Percentiles rank a stretch among this genome's conserved stretches.
phyloP scores from a whole-genome alignment of 2,797 vertebrate species.

The Adelosebastes latens region DNA sequence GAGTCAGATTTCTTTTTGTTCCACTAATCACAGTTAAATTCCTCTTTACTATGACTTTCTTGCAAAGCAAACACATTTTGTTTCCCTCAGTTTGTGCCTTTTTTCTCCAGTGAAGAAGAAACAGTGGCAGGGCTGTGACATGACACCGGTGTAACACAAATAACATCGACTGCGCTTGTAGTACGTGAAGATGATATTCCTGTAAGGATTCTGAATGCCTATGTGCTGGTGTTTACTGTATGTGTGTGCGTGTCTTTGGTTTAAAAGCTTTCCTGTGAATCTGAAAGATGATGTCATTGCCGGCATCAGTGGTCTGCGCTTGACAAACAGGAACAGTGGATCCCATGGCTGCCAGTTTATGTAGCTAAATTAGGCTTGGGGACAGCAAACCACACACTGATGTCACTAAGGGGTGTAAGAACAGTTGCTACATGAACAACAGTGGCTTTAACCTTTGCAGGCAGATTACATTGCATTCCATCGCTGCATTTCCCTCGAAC shows the following conservation, averaged over 20 bases:
- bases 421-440: constrained; percentile 76
- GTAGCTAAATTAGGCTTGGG: constrained; percentile 68
- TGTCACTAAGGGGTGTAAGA: constrained; percentile 70
- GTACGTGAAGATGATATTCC: constrained; percentile 53
- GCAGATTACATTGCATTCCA: constrained; percentile 54
- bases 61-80: not conserved
- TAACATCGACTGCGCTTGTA: constrained; percentile 41
- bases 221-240: not conserved
- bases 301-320: constrained; percentile 52
- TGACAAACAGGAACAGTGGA: constrained; percentile 76
- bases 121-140: constrained; percentile 17
- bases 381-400: constrained; percentile 57
- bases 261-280: constrained; percentile 63
- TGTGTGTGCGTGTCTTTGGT: constrained; percentile 43
- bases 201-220: constrained; percentile 27
- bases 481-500: constrained; percentile 15
- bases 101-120: not conserved
- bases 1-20: constrained; percentile 6
- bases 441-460: constrained; percentile 76
- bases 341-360: constrained; percentile 40
- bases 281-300: constrained; percentile 66
- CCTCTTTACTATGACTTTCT: constrained; percentile 1
- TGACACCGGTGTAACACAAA: constrained; percentile 58
- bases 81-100: not conserved
- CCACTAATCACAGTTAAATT: constrained; percentile 16